Base-by-base conservation (phyloP, 1,140 invertebrate genomes). In the Drosophila sulfurigaster region DNA sequence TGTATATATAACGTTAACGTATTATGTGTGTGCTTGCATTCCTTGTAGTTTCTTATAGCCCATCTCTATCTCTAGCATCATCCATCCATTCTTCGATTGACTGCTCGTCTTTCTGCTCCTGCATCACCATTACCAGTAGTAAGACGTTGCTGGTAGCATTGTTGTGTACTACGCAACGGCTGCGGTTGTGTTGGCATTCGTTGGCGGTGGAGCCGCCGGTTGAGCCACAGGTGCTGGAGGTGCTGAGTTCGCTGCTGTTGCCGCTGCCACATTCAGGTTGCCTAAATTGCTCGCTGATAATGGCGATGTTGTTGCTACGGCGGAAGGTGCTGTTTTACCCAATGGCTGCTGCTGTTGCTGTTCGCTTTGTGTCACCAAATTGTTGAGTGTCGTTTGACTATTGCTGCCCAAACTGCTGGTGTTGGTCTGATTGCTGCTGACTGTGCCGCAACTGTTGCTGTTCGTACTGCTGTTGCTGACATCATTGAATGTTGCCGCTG, bases 161-260 rank as follows among this genome's bases (percentile, higher is more conserved):
- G 86, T 86, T 73, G 81, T 92, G 69, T 91, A 92, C 91, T 92
- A 92, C 91, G 91, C 91, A 92, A 92, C 91, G 43, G 91, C 91
- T 28, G 91, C 86, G 38, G 91, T 92, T 59, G 91, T 92, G 58
- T 79, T 88, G 41, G 87, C 71, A 71, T 90, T 82, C n/a, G 90
- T 76, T 75, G 82, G 77, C 30, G 90, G 79, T 43, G 91, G 69
- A 58, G 89, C 73, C 62, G 82, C 63, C 7, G 89, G 72, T n/a
- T 82, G 66, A 2, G 79, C 51, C 35, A 81, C 77, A 25, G 83
- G 43, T 54, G 69, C 45, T 32, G 75, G 43, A 49, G 75, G 20
- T 48, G 68, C 11, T 43, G 78, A 57, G 69, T 32, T 66, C 28
- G 73, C 32, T 63, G 67, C 68, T 59, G 57, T 13, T 64, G 62